phyloP scores from a whole-genome alignment of 2,888 invertebrate species.

The Drosophila birchii region DNA sequence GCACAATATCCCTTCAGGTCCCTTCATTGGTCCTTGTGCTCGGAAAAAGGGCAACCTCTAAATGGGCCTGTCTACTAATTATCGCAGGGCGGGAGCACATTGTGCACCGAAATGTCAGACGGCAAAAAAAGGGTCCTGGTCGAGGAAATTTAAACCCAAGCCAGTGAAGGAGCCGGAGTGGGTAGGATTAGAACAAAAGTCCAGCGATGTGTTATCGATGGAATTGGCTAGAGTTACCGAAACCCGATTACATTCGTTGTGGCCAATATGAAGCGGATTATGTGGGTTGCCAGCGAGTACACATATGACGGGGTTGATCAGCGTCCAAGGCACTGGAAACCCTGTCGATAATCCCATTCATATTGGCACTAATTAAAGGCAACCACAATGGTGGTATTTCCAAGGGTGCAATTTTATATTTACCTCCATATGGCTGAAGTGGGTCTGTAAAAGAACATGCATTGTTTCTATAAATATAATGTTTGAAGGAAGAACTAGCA shows the following conservation, averaged over 20 bases:
- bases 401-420: constrained; percentile 18
- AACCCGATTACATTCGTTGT: constrained; percentile 45
- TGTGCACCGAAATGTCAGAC: constrained; percentile 38
- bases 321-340: constrained; percentile 2
- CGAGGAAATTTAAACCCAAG: constrained; percentile 43
- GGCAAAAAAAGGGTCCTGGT: constrained; percentile 41
- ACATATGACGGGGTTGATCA: constrained; percentile 21
- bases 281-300: constrained; percentile 18
- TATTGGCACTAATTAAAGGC: constrained; percentile 40
- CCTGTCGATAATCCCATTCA: constrained; percentile 37
- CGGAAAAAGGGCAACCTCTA: constrained; percentile 57
- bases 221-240: constrained; percentile 44
- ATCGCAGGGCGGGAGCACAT: constrained; percentile 62
- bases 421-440: constrained; percentile 19
- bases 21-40: constrained; percentile 16
- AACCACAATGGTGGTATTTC: background rate
- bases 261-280: constrained; percentile 40
- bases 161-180: background rate
- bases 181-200: constrained; percentile 27
- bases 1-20: constrained; percentile 10
- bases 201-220: constrained; percentile 45
- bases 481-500: background rate
- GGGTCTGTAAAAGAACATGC: background rate
- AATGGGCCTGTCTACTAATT: constrained; percentile 70
- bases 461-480: background rate